Percentiles rank a stretch among this genome's conserved stretches.
Conservation (phyloP, 2,888 invertebrate genomes). For the Pseudococcus jackbeardsleyi region DNA sequence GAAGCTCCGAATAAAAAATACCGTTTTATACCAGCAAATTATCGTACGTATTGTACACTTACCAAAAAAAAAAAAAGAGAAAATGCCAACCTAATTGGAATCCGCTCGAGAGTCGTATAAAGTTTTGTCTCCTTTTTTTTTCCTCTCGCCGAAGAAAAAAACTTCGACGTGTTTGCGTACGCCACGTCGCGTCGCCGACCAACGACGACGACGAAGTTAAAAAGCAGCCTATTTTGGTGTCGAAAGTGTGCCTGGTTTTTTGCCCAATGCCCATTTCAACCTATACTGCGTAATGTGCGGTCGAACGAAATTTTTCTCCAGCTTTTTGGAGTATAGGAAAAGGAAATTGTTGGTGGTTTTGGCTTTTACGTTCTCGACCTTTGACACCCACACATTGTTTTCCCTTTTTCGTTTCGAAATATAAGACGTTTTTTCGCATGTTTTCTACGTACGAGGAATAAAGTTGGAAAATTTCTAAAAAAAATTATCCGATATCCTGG, state of each 20-base stretch:
- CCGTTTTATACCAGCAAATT: neutral
- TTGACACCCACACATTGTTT: too few relatives aligned
- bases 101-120: neutral
- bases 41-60: neutral
- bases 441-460: too few relatives aligned
- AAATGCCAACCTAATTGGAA: neutral
- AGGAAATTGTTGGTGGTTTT: neutral
- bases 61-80: neutral
- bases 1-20: neutral
- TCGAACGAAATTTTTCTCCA: neutral
- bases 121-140: neutral
- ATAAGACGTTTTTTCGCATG: too few relatives aligned
- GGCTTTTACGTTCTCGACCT: too few relatives aligned
- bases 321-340: neutral
- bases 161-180: neutral
- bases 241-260: neutral
- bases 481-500: too few relatives aligned
- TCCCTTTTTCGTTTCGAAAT: too few relatives aligned
- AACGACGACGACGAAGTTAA: neutral
- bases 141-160: neutral
- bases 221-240: neutral
- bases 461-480: too few relatives aligned
- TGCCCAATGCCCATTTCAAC: neutral
- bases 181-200: too few relatives aligned
- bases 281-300: too few relatives aligned